Conservation (phyloP, 2,888 invertebrate genomes). For the Acanthosoma haemorrhoidale region DNA sequence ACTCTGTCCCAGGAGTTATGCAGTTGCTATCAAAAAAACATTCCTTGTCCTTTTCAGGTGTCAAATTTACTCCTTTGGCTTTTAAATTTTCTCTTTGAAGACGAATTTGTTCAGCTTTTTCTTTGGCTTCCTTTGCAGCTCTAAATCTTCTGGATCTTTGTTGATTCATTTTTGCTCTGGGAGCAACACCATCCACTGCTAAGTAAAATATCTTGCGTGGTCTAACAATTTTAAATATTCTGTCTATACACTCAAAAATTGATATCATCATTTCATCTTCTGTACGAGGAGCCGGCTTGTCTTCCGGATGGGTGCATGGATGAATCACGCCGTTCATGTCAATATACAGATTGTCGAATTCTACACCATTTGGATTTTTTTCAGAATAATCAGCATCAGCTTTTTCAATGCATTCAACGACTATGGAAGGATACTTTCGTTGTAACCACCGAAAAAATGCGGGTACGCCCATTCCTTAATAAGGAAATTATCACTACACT, state of each 20-base stretch:
- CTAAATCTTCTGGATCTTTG: slow-evolving; percentile 94
- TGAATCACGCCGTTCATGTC: slow-evolving; percentile 99
- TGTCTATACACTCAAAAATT: slow-evolving; percentile 97
- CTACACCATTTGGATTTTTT: slow-evolving; percentile 92
- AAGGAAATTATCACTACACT: too few species aligned
- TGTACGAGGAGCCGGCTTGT: slow-evolving; percentile 92
- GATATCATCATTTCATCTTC: slow-evolving; percentile 99
- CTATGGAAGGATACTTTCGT: slow-evolving; percentile 93
- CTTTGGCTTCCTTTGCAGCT: slow-evolving; percentile 88
- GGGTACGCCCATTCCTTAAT: slow-evolving; percentile 88
- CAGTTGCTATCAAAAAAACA: slow-evolving; percentile 98
- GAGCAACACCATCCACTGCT: slow-evolving; percentile 99
- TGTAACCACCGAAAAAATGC: slow-evolving; percentile 98
- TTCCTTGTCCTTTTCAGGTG: slow-evolving; percentile 81
- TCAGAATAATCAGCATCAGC: slow-evolving; percentile 66
- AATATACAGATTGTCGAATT: slow-evolving; percentile 96
- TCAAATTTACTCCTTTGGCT: slow-evolving; percentile 67
- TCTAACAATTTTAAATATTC: slow-evolving; percentile 76
- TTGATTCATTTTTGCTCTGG: slow-evolving; percentile 99
- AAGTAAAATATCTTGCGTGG: slow-evolving; percentile 92
- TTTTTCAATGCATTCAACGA: slow-evolving; percentile 90
- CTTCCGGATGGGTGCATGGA: slow-evolving; percentile 98
- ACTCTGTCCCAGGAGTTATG: slow-evolving; percentile 95
- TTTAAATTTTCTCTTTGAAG: slow-evolving; percentile 56
- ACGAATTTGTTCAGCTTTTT: slow-evolving; percentile 81